Percentiles rank a stretch among this genome's conserved stretches.
Evolutionary conservation across 2,113 vertebrate species (phyloP).

Genomic region (Sander lucioperca): DNA sequence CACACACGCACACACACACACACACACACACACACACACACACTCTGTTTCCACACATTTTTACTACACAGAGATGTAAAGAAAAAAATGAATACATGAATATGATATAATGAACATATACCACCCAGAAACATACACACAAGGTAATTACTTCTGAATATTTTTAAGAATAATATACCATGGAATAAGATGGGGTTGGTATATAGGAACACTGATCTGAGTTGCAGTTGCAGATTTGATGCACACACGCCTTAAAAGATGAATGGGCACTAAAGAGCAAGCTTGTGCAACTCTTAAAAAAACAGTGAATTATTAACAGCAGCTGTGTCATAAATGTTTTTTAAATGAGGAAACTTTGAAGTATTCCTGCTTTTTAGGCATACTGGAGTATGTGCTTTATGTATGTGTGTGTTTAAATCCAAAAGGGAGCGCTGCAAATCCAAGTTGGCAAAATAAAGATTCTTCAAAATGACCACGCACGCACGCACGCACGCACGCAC

Average conservation of each 20-base stretch:
- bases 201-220: neutral
- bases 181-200: neutral
- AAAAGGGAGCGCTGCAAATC: constrained; percentile 3
- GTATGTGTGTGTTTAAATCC: constrained; percentile 14
- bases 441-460: neutral
- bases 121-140: neutral
- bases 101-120: neutral
- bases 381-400: neutral
- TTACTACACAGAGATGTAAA: neutral
- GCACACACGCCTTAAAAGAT: neutral
- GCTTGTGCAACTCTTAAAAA: neutral
- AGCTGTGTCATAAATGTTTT: neutral
- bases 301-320: neutral
- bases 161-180: neutral
- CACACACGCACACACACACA: no score
- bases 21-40: no score
- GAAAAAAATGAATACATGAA: constrained; percentile 5
- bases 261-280: neutral
- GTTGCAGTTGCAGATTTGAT: neutral
- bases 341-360: neutral
- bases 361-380: neutral
- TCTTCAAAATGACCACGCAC: neutral
- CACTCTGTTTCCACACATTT: neutral
- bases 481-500: neutral
- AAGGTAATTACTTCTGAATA: neutral